A percentile compares a stretch with the other conserved stretches of the same genome.
These are phyloP conservation scores for Syritta pipiens DNA, from an alignment of 2,888 invertebrate species.

Conservation along the genomic window DNA sequence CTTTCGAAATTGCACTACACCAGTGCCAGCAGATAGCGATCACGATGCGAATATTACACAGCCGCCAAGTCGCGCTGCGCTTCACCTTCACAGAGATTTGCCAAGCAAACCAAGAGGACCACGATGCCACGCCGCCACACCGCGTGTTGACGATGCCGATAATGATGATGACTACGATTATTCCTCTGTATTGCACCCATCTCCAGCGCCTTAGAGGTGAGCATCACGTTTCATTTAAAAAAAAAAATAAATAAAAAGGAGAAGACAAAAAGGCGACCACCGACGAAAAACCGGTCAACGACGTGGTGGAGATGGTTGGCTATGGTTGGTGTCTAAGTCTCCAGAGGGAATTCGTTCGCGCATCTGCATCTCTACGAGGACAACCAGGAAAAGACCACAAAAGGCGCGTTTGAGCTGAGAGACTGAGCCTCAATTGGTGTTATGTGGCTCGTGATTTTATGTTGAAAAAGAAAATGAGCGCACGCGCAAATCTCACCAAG, in stretches of 20 bases:
- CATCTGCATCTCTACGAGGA: conserved; percentile 28
- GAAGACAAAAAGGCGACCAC: conserved; percentile 12
- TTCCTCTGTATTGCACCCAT: conserved; percentile 52
- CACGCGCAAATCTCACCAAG: neutral
- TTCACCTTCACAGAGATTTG: conserved; percentile 28
- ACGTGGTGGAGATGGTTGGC: neutral
- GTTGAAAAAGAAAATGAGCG: conserved; percentile 10
- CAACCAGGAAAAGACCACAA: conserved; percentile 8
- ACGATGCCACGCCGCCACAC: neutral
- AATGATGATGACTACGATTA: conserved; percentile 62
- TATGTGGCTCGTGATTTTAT: neutral
- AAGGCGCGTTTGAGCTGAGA: no score
- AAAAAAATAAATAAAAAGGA: conserved; percentile 6
- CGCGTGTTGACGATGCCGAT: conserved; percentile 52
- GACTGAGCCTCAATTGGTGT: no score
- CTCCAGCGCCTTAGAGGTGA: conserved; percentile 25
- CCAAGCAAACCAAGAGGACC: conserved; percentile 14
- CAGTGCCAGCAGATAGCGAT: conserved; percentile 41
- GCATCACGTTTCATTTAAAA: conserved; percentile 47
- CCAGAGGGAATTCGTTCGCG: conserved; percentile 11
- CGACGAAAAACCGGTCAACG: conserved; percentile 29
- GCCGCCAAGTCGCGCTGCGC: no score
- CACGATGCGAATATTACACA: conserved; percentile 57
- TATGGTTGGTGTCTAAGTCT: neutral
- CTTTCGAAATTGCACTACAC: conserved; percentile 51